These are phyloP conservation scores for Ifrita kowaldi DNA, from an alignment of 2,113 vertebrate species.

Conservation along the genomic window DNA sequence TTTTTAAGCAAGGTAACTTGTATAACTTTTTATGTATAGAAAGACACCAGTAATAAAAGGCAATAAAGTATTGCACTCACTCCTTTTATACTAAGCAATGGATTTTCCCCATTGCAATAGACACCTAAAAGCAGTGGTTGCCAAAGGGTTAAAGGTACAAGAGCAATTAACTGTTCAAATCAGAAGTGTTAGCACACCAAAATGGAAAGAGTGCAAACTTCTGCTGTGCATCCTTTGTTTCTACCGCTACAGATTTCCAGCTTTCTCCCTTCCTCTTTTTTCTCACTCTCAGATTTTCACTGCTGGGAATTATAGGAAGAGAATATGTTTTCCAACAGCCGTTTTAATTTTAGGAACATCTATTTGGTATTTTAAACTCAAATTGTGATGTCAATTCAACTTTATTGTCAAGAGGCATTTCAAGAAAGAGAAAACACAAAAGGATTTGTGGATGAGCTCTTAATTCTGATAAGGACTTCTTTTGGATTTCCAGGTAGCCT, in stretches of 20 bases:
- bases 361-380: neutral
- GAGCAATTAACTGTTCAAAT: slow-evolving; percentile 49
- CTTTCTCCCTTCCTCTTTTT: slow-evolving; percentile 9
- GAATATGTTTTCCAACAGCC: neutral
- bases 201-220: slow-evolving; percentile 12
- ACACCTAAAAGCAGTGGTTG: neutral
- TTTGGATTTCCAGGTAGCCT: neutral
- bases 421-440: neutral
- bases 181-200: slow-evolving; percentile 10
- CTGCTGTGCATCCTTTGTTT: slow-evolving; percentile 1
- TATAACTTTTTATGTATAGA: neutral
- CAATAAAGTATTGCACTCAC: neutral
- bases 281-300: slow-evolving; percentile 42
- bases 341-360: neutral
- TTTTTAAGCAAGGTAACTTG: neutral
- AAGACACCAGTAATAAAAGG: neutral
- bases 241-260: slow-evolving; percentile 37
- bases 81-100: neutral
- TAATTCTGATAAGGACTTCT: neutral
- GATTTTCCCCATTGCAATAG: neutral
- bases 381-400: neutral
- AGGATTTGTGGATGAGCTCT: neutral
- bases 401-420: neutral
- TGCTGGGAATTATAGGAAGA: neutral
- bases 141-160: neutral